A percentile compares a stretch with the other conserved stretches of the same genome.
Evolutionary conservation across 2,797 vertebrate genomes (phyloP).

Genomic region (Melanogrammus aeglefinus): DNA sequence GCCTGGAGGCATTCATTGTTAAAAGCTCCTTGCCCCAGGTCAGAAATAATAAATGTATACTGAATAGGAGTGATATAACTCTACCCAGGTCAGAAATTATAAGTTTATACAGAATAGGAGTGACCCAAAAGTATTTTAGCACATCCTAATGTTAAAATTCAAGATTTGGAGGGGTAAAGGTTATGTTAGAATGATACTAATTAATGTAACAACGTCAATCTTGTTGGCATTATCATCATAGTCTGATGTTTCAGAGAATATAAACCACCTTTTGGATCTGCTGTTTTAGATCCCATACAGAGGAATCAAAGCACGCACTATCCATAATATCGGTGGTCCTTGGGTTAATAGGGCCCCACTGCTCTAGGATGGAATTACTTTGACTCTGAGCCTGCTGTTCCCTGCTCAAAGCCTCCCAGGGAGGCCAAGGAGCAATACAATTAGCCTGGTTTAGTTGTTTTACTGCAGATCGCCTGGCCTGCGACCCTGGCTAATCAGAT

Average conservation of each 20-base stretch:
- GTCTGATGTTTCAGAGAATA: neutral
- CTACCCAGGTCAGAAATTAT: neutral
- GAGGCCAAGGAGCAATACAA: constrained; percentile 63
- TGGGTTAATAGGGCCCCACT: constrained; percentile 43
- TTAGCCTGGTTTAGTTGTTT: constrained; percentile 71
- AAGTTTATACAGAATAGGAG: neutral
- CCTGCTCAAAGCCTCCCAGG: constrained; percentile 48
- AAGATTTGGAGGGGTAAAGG: neutral
- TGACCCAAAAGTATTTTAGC: too few species aligned
- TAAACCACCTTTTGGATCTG: constrained; percentile 24
- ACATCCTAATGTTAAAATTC: neutral
- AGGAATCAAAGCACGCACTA: constrained; percentile 25
- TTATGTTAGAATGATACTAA: neutral
- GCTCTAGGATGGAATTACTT: constrained; percentile 49
- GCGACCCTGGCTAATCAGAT: constrained; percentile 74
- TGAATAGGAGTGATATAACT: too few species aligned
- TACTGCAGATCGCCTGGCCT: constrained; percentile 61
- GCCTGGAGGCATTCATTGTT: neutral
- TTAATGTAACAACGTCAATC: neutral
- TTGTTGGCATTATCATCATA: neutral
- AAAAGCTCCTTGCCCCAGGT: neutral
- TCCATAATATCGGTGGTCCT: constrained; percentile 38
- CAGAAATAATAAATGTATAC: neutral
- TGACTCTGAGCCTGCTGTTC: constrained; percentile 61
- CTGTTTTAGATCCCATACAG: constrained; percentile 27